Percentiles rank a stretch among this genome's conserved stretches.
Conservation (phyloP, 2,113 vertebrate genomes). For the Planiliza haematocheilus region DNA sequence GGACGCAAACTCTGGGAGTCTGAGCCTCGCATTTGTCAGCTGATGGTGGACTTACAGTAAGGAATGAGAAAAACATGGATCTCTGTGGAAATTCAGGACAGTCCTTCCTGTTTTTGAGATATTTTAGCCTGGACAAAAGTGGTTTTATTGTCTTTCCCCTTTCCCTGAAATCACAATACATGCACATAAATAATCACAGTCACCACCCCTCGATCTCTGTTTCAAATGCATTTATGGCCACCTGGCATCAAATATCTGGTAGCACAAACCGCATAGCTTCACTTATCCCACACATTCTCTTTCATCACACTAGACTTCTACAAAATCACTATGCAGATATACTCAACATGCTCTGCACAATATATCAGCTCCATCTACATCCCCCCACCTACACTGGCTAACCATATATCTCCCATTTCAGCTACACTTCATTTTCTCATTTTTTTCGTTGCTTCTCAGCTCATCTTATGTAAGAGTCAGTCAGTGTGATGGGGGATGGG, state of each 20-base stretch:
- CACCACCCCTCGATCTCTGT: not conserved
- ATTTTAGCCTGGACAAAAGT: too few relatives aligned
- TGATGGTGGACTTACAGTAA: too few relatives aligned
- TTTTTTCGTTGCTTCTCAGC: conserved; percentile 34
- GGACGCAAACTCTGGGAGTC: too few relatives aligned
- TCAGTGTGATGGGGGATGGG: conserved; percentile 30
- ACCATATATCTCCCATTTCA: conserved; percentile 31
- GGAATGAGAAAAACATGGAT: too few relatives aligned
- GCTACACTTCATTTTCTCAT: conserved; percentile 31
- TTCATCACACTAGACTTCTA: conserved; percentile 17
- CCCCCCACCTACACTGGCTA: conserved; percentile 6
- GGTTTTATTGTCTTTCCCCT: too few relatives aligned
- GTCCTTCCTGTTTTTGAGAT: too few relatives aligned
- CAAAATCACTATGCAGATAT: conserved; percentile 2
- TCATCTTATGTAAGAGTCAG: conserved; percentile 46
- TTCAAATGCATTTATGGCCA: not conserved
- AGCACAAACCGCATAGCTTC: not conserved
- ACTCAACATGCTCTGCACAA: conserved; percentile 9
- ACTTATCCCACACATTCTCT: not conserved
- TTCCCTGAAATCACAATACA: too few relatives aligned
- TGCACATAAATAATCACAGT: too few relatives aligned
- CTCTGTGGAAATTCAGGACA: too few relatives aligned
- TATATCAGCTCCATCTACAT: conserved; percentile 32
- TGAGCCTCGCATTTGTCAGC: too few relatives aligned
- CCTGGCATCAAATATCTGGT: not conserved